These are phyloP conservation scores for Plestiodon gilberti DNA, from an alignment of 2,113 vertebrate genomes.

Conservation along the genomic window DNA sequence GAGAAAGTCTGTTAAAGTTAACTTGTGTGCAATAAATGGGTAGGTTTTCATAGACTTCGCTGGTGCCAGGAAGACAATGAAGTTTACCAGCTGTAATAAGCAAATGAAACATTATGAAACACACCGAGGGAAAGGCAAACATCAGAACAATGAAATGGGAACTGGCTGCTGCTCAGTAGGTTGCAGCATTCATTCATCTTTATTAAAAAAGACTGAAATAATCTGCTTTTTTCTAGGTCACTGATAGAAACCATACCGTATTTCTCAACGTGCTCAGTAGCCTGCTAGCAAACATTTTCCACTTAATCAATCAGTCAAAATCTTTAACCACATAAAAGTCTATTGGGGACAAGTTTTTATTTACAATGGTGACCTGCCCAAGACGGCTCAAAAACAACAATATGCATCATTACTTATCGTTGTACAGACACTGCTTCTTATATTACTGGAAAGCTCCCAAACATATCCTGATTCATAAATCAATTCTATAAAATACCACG, in stretches of 20 bases:
- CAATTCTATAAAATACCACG: constrained; percentile 78
- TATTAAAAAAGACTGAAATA: constrained; percentile 38
- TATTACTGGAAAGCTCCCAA: constrained; percentile 70
- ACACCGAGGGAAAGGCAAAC: not conserved
- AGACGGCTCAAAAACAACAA: constrained; percentile 61
- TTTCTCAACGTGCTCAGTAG: constrained; percentile 28
- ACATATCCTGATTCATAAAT: constrained; percentile 69
- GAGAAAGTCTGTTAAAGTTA: not conserved
- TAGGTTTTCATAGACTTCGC: constrained; percentile 2
- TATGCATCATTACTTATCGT: constrained; percentile 63
- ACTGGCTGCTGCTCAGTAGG: not conserved
- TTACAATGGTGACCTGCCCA: constrained; percentile 60
- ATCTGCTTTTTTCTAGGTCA: constrained; percentile 3
- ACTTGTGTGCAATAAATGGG: not conserved
- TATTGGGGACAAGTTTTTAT: constrained; percentile 64
- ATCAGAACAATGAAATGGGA: constrained; percentile 12
- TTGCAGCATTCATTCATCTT: constrained; percentile 8
- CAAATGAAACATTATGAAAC: constrained; percentile 31
- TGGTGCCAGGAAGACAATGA: not conserved
- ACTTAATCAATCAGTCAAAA: constrained; percentile 59
- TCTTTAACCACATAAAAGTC: constrained; percentile 66
- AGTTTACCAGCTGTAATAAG: not conserved
- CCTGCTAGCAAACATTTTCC: constrained; percentile 50
- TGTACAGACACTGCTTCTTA: constrained; percentile 65
- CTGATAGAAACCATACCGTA: constrained; percentile 17